Evolutionary conservation across 2,113 vertebrate species (phyloP).

Genomic region (Mus musculus): DNA sequence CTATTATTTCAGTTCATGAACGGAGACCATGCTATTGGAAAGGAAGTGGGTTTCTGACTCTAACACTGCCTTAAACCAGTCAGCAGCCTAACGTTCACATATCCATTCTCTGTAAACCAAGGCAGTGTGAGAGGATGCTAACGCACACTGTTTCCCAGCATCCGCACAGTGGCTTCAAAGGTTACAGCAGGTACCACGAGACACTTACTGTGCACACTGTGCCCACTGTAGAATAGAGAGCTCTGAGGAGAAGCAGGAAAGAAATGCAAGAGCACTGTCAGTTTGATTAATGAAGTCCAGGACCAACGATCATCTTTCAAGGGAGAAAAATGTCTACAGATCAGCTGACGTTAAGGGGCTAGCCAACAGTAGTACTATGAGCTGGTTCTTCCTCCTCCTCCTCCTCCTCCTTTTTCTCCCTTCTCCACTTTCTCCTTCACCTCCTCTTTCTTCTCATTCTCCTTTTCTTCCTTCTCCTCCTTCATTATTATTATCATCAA

Average conservation of each 20-base stretch:
- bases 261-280: constrained; percentile 21
- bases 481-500: too few relatives aligned
- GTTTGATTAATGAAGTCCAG: constrained; percentile 57
- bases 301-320: constrained; percentile 27
- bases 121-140: neutral
- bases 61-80: neutral
- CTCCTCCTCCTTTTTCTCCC: neutral
- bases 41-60: constrained; percentile 21
- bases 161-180: neutral
- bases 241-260: constrained; percentile 2
- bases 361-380: neutral
- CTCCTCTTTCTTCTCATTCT: too few relatives aligned
- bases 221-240: neutral
- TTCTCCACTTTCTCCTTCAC: too few relatives aligned
- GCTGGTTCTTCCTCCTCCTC: too few relatives aligned
- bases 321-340: constrained; percentile 38
- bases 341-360: neutral
- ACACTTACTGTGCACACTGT: neutral
- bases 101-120: neutral
- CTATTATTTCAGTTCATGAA: neutral
- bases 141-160: neutral
- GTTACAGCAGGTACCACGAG: neutral
- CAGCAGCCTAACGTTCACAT: constrained; percentile 6
- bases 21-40: constrained; percentile 32
- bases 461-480: too few relatives aligned